Evolutionary conservation across 2,888 invertebrate species (phyloP), one percentile per base, ranked within the genome.

Genomic region (Pachliopta kotzebuea): DNA sequence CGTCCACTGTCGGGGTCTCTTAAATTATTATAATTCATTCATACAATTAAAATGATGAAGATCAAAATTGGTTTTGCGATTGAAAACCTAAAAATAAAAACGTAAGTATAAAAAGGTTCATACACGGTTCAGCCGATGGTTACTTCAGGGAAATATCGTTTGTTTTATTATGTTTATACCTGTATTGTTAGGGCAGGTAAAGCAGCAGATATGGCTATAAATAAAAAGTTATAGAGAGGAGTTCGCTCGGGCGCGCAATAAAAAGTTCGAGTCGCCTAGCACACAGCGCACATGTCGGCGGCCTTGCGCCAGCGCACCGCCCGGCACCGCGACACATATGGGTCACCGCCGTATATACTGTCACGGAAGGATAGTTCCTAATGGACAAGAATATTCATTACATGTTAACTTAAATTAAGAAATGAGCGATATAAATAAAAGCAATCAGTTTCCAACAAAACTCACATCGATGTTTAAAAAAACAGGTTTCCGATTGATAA

Each of bases 261-360:
- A 60, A 65, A 65, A 60, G 56, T 56, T 18, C 56, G 31, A 63
- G 37, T 24, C 53, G 37, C 45, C 31, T 75, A 75, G 71, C 14
- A 37, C 14, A 37, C 37, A 37, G 2, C 11, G 37, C 37, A 76
- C 76, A 82, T 88, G 86, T 76, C 75, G 79, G 78, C 79, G 87
- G 84, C 88, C 88, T 88, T 89, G 89, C 75, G 72, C 74, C 68
- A 76, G 75, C 71, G 79, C 82, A 79, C 76, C 72, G 76, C 76
- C 73, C 77, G 67, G 67, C 67, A 62, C 67, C 64, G 50, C 58
- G 65, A 74, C 75, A 76, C 77, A 81, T 77, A 76, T 80, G 77
- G 79, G 76, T 81, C 81, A 79, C 45, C 4, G 71, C 73, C 73
- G 49, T 74, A 76, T 63, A 69, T 65, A 65, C 62, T 50, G 64